Base-by-base conservation (phyloP, 2,888 invertebrate genomes). In the Lysandra bellargus region DNA sequence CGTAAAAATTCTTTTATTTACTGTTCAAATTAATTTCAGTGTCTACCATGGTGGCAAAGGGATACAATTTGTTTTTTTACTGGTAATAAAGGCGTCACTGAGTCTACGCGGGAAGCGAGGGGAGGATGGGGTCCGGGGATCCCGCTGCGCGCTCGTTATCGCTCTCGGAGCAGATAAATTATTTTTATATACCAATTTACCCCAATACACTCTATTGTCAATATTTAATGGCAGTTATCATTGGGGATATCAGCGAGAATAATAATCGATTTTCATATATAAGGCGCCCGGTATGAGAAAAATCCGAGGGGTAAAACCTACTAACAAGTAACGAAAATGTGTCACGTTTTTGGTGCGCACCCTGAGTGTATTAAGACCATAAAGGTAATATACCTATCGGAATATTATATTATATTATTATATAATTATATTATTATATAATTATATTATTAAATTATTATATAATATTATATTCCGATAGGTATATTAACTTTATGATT, bases 151-250 rank as follows among this genome's bases (percentile, higher is more conserved):
- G 87, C 88, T 92, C 91, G 92, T 92, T 93, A 93, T 90, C 91
- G 89, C 87, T 87, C 86, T 69, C 69, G 88, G 88, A 85, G 88
- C 85, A 88, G 89, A 92, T 92, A 90, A 90, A 92, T 94, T 92
- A 92, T 92, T 93, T 91, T 92, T 91, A 92, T 93, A 91, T 90
- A 89, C 89, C 93, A 92, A 92, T 93, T 93, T 93, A 92, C 91
- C 91, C 92, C 92, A 93, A 91, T 92, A 90, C 88, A 86, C 86
- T 87, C 88, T 87, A 90, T 91, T 91, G 91, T 90, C 85, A 85
- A 85, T 85, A 81, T 82, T 82, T 86, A 89, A 88, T 89, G 92
- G 92, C 92, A 90, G 87, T 87, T 85, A 88, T 88, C 89, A 86
- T 87, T 84, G 84, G 80, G 81, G 81, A 83, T 82, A 82, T 81